Evolutionary conservation across 2,888 invertebrate species (phyloP).

Genomic region (Folsomia candida): DNA sequence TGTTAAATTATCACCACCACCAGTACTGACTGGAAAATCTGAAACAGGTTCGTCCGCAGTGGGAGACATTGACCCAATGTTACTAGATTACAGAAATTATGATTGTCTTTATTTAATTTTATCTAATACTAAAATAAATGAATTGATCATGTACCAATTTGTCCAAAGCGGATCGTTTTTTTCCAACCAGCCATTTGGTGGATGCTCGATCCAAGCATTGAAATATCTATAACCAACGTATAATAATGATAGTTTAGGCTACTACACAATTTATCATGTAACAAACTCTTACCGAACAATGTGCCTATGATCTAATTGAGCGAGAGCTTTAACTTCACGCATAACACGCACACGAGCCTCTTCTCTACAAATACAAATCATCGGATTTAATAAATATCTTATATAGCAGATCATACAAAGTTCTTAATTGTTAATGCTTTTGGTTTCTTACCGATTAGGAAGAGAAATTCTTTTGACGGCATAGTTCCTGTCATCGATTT

Average conservation of each 20-base stretch:
- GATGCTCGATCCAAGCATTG: conserved; percentile 92
- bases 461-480: conserved; percentile 91
- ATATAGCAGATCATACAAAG: conserved; percentile 46
- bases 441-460: conserved; percentile 62
- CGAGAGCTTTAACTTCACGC: conserved; percentile 91
- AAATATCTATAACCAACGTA: no score
- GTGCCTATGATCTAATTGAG: conserved; percentile 89
- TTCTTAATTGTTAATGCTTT: conserved; percentile 53
- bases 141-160: conserved; percentile 53
- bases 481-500: conserved; percentile 89
- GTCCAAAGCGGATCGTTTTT: conserved; percentile 68
- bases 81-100: no score
- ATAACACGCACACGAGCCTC: conserved; percentile 82
- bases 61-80: background rate
- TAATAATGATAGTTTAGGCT: no score
- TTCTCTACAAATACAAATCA: conserved; percentile 62
- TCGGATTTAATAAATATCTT: background rate
- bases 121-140: conserved; percentile 27
- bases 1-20: no score
- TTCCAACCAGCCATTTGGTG: conserved; percentile 85
- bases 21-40: no score
- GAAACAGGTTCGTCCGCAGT: no score
- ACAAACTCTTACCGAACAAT: no score
- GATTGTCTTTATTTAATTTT: background rate
- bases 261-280: no score